phyloP scores from a whole-genome alignment of 2,888 invertebrate species.

The Dasypolia templi region DNA sequence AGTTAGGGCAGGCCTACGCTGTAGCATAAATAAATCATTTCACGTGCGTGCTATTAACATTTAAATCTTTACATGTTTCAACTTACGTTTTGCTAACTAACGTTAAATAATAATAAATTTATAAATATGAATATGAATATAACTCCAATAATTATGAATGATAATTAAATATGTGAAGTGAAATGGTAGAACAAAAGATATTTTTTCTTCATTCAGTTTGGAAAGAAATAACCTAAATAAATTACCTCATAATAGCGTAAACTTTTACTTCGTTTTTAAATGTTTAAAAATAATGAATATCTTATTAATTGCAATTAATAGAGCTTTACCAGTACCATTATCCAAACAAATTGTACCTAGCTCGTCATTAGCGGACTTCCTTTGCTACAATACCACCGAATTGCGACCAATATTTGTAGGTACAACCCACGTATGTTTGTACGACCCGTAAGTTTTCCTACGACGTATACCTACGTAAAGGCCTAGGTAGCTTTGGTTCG shows the following conservation, averaged over 20 bases:
- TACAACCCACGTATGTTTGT: slow-evolving; percentile 29
- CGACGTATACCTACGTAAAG: neutral
- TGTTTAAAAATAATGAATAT: neutral
- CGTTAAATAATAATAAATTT: too few relatives aligned
- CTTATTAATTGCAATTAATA: neutral
- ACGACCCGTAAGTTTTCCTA: neutral
- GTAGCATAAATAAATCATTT: too few relatives aligned
- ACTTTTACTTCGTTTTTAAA: neutral
- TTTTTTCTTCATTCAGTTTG: too few relatives aligned
- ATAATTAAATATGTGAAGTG: too few relatives aligned
- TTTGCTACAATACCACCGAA: slow-evolving; percentile 26
- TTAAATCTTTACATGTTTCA: too few relatives aligned
- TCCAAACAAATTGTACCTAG: neutral
- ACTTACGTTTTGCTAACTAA: too few relatives aligned
- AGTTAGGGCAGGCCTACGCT: too few relatives aligned
- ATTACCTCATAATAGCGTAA: neutral
- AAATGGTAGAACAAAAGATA: too few relatives aligned
- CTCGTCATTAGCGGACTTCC: neutral
- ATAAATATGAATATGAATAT: too few relatives aligned
- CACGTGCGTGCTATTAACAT: too few relatives aligned
- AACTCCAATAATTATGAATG: too few relatives aligned
- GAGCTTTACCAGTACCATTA: neutral
- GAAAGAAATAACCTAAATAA: neutral
- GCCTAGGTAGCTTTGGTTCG: neutral
- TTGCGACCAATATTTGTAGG: slow-evolving; percentile 35